These are phyloP conservation scores for Gortyna flavago DNA, from an alignment of 2,888 invertebrate species.

Conservation along the genomic window DNA sequence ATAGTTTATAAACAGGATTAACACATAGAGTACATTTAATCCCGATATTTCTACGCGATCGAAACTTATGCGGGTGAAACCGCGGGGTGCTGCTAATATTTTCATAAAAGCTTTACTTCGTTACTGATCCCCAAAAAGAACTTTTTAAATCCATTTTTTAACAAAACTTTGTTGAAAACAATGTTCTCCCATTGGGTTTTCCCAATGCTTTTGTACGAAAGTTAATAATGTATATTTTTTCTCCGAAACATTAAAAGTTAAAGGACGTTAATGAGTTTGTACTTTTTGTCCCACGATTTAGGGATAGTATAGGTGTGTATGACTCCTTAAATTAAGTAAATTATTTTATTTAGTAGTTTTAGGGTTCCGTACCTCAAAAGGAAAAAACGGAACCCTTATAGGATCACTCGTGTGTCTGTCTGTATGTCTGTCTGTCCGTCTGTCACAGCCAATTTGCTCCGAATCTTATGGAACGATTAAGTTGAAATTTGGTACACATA, in stretches of 20 bases:
- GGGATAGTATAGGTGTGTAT: conserved; percentile 31
- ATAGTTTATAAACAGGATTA: too few relatives aligned
- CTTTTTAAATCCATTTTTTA: conserved; percentile 41
- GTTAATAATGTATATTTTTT: conserved; percentile 36
- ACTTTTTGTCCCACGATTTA: conserved; percentile 40
- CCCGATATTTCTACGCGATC: too few relatives aligned
- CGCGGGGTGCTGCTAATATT: not conserved
- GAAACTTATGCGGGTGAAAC: too few relatives aligned
- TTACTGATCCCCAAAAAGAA: conserved; percentile 33
- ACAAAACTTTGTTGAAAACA: conserved; percentile 53
- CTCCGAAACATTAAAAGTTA: conserved; percentile 45
- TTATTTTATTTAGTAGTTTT: conserved; percentile 11
- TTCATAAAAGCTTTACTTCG: conserved; percentile 12
- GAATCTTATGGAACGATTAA: too few relatives aligned
- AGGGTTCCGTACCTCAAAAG: too few relatives aligned
- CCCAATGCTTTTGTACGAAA: conserved; percentile 26
- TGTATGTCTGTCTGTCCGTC: too few relatives aligned
- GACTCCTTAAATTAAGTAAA: not conserved
- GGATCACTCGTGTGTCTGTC: too few relatives aligned
- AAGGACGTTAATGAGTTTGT: conserved; percentile 51
- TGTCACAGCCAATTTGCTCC: too few relatives aligned
- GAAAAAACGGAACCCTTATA: too few relatives aligned
- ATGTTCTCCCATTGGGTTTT: conserved; percentile 28
- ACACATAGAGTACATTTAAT: too few relatives aligned
- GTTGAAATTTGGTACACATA: too few relatives aligned